A percentile compares a stretch with the other conserved stretches of the same genome.
Evolutionary conservation across 2,888 invertebrate genomes (phyloP).

Genomic region (Apomyelois bistriatella): DNA sequence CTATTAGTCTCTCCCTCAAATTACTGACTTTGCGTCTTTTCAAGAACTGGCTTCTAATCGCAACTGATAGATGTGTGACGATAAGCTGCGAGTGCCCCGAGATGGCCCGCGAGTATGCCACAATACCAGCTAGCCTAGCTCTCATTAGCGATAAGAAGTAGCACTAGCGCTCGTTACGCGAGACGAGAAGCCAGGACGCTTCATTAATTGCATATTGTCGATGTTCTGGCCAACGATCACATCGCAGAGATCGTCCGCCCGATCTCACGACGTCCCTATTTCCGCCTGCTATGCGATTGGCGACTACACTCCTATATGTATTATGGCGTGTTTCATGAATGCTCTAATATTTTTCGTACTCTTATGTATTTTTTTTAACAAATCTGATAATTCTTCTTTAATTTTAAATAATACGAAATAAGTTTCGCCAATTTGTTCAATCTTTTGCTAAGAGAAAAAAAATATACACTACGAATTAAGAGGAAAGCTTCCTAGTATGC

Average conservation of each 20-base stretch:
- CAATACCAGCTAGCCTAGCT: conserved; percentile 41
- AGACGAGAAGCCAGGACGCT: conserved; percentile 47
- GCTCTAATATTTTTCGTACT: background rate
- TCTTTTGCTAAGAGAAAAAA: too few relatives aligned
- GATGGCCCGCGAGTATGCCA: conserved; percentile 37
- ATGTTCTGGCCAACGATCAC: conserved; percentile 47
- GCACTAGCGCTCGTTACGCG: conserved; percentile 53
- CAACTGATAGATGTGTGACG: conserved; percentile 16
- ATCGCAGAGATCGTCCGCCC: conserved; percentile 45
- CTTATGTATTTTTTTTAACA: too few relatives aligned
- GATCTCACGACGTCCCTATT: conserved; percentile 53
- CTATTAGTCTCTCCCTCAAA: background rate
- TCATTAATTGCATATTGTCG: conserved; percentile 71
- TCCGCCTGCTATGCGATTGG: conserved; percentile 21
- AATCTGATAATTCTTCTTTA: too few relatives aligned
- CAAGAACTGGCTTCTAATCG: background rate
- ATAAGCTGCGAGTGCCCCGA: conserved; percentile 7
- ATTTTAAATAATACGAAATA: too few relatives aligned
- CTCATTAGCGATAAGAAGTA: conserved; percentile 64
- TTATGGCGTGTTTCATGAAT: background rate
- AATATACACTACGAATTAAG: too few relatives aligned
- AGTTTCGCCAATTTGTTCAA: too few relatives aligned
- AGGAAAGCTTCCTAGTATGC: too few relatives aligned
- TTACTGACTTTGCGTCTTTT: background rate
- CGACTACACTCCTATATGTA: background rate